These are phyloP conservation scores for Nasonia vitripennis DNA, from an alignment of 1,140 invertebrate genomes.

Conservation along the genomic window DNA sequence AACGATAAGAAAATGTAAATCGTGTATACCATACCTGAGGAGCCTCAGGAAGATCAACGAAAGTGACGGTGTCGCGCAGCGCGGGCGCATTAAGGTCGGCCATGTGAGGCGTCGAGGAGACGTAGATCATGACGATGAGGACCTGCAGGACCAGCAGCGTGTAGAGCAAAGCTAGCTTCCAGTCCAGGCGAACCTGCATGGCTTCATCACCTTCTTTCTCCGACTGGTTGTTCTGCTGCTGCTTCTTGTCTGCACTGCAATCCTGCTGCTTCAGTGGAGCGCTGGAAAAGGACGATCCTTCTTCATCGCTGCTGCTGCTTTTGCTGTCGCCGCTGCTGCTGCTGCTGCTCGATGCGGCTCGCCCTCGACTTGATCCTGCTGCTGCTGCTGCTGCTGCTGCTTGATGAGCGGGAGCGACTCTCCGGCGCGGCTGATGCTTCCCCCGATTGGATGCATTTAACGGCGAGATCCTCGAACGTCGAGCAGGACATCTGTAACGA, in stretches of 20 bases:
- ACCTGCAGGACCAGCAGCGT: slow-evolving; percentile 71
- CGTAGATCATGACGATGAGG: slow-evolving; percentile 72
- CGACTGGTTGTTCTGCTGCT: background rate
- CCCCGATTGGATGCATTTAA: slow-evolving; percentile 43
- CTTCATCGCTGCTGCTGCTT: slow-evolving; percentile 26
- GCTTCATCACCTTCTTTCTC: slow-evolving; percentile 57
- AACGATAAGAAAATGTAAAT: background rate
- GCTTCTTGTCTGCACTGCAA: background rate
- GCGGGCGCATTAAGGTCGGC: slow-evolving; percentile 34
- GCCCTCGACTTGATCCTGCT: background rate
- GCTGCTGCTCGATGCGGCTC: background rate
- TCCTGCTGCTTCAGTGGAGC: background rate
- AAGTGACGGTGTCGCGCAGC: slow-evolving; percentile 62
- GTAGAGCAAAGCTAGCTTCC: slow-evolving; percentile 70
- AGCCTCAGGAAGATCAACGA: slow-evolving; percentile 63
- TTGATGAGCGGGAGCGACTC: slow-evolving; percentile 6
- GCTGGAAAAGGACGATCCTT: background rate
- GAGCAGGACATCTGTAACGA: slow-evolving; percentile 37
- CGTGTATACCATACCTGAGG: slow-evolving; percentile 58
- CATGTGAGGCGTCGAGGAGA: slow-evolving; percentile 68
- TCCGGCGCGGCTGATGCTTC: slow-evolving; percentile 23
- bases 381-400: slow-evolving; percentile 10
- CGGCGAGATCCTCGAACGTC: slow-evolving; percentile 12
- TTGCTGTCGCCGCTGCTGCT: background rate
- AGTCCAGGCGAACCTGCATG: slow-evolving; percentile 72